Percentiles rank a stretch among this genome's conserved stretches.
Evolutionary conservation across 2,888 invertebrate genomes (phyloP).

Genomic region (Lasioglossum marginatum): DNA sequence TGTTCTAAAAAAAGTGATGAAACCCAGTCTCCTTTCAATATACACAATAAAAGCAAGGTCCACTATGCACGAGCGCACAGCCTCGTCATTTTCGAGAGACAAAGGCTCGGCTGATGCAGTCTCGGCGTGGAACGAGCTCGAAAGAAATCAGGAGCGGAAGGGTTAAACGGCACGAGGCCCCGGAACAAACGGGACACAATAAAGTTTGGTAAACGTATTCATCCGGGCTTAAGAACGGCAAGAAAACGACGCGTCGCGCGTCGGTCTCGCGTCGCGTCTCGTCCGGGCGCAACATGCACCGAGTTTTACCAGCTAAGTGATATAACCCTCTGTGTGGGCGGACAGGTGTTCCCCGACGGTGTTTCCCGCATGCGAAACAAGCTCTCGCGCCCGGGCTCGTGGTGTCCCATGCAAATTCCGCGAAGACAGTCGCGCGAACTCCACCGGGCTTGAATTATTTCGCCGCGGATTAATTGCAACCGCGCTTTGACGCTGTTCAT

Average conservation of each 20-base stretch:
- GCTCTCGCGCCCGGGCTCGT: neutral
- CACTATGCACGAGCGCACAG: neutral
- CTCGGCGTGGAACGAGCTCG: neutral
- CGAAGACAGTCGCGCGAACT: conserved; percentile 22
- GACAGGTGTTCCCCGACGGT: conserved; percentile 65
- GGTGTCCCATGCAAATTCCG: conserved; percentile 15
- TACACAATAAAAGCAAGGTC: too few species aligned
- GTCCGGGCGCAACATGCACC: conserved; percentile 20
- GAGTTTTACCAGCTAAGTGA: conserved; percentile 68
- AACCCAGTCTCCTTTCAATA: neutral
- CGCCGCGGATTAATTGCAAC: neutral
- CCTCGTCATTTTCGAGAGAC: neutral
- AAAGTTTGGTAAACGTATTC: conserved; percentile 27
- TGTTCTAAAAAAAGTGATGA: too few species aligned
- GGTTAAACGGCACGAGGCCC: neutral
- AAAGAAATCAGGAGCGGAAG: neutral
- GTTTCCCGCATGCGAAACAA: conserved; percentile 44
- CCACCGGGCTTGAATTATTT: conserved; percentile 24
- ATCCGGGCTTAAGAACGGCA: conserved; percentile 5
- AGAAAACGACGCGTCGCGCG: neutral
- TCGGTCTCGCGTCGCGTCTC: neutral
- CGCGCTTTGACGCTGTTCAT: neutral
- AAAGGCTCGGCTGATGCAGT: neutral
- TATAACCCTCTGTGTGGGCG: conserved; percentile 70
- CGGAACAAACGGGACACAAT: conserved; percentile 10